Percentiles rank a stretch among this genome's conserved stretches.
Conservation (phyloP, 2,797 vertebrate genomes). For the Acridotheres tristis region DNA sequence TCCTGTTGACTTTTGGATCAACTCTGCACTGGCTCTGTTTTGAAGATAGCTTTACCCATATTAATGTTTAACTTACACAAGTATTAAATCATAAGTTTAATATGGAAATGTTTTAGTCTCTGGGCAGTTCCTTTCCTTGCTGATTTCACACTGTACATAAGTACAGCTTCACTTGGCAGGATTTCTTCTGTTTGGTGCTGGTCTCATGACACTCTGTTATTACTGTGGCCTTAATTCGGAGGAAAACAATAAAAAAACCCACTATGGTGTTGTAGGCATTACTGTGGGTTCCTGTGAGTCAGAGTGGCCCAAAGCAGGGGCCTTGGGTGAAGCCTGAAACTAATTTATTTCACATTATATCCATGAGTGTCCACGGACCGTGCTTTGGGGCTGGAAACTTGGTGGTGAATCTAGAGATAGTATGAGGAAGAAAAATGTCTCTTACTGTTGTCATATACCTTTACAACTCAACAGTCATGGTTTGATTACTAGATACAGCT, state of each 20-base stretch:
- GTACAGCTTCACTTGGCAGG: constrained; percentile 26
- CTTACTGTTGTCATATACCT: not conserved
- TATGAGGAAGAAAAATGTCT: not conserved
- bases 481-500: not conserved
- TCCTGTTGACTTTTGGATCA: constrained; percentile 75
- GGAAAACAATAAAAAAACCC: not conserved
- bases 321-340: not conserved
- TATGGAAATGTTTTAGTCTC: constrained; percentile 46
- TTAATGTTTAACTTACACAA: constrained; percentile 68
- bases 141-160: constrained; percentile 13
- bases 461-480: not conserved
- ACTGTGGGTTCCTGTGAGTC: constrained; percentile 7
- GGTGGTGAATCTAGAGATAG: not conserved
- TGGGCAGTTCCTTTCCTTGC: constrained; percentile 17
- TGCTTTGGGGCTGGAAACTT: not conserved
- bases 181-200: not conserved
- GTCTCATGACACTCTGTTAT: constrained; percentile 17
- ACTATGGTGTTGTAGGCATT: not conserved
- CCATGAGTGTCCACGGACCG: not conserved
- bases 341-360: not conserved
- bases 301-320: not conserved
- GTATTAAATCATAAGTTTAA: constrained; percentile 56
- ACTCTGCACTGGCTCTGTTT: constrained; percentile 59
- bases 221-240: not conserved
- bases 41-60: constrained; percentile 56